These are phyloP conservation scores for Andrena dorsata DNA, from an alignment of 2,888 invertebrate genomes.

Conservation along the genomic window DNA sequence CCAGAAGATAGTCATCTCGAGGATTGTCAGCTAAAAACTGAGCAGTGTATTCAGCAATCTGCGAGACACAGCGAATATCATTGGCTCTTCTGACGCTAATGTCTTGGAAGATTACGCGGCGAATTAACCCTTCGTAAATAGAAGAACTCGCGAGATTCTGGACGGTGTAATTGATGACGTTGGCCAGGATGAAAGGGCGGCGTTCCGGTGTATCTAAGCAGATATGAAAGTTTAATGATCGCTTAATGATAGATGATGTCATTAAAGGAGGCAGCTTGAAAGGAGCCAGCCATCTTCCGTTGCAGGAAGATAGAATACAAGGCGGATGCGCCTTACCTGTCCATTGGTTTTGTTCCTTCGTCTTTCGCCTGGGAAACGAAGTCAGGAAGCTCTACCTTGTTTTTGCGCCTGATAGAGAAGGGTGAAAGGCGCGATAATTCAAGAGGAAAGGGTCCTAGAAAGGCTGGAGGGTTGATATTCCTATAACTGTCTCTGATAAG, in stretches of 20 bases:
- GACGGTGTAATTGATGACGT: conserved; percentile 45
- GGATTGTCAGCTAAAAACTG: neutral
- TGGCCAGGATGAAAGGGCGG: conserved; percentile 27
- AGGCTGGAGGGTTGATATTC: too few relatives aligned
- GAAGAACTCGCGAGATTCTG: conserved; percentile 49
- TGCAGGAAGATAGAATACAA: neutral
- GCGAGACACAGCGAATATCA: conserved; percentile 47
- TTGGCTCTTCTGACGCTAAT: conserved; percentile 51
- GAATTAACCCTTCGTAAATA: conserved; percentile 57
- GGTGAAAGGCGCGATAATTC: neutral
- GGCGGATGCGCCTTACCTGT: conserved; percentile 5
- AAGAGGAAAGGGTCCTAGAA: neutral
- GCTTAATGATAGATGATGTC: conserved; percentile 58
- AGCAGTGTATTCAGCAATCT: conserved; percentile 50
- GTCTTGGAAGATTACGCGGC: conserved; percentile 52
- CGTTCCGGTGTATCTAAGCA: conserved; percentile 43
- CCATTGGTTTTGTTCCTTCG: conserved; percentile 9
- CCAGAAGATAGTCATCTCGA: neutral
- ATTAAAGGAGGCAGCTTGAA: conserved; percentile 35
- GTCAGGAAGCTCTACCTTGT: conserved; percentile 8
- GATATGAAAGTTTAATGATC: conserved; percentile 61
- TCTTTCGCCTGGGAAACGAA: conserved; percentile 4
- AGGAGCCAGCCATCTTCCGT: conserved; percentile 23
- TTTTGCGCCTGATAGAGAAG: neutral
- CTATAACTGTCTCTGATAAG: too few relatives aligned